Evolutionary conservation across 2,888 invertebrate species (phyloP).

Genomic region (Ecdyonurus torrentis): DNA sequence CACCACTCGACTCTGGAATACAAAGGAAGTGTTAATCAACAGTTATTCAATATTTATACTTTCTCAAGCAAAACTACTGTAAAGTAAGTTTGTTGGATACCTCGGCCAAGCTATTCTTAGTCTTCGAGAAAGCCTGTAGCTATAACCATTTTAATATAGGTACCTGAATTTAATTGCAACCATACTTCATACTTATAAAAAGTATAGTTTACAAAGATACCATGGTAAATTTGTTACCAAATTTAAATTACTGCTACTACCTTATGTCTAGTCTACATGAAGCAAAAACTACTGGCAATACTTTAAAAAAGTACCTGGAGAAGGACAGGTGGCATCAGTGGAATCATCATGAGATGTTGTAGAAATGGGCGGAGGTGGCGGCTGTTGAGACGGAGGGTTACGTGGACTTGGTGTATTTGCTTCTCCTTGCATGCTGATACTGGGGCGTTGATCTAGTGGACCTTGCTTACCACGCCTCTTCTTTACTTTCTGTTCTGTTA

Average conservation of each 20-base stretch:
- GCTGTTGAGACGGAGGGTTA: conserved; percentile 5
- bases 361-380: conserved; percentile 7
- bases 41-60: background rate
- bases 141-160: background rate
- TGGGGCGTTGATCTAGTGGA: conserved; percentile 6
- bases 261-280: no score
- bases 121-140: background rate
- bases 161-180: no score
- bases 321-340: background rate
- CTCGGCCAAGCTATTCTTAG: background rate
- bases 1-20: conserved; percentile 11
- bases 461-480: conserved; percentile 32
- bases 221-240: no score
- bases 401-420: background rate
- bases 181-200: no score
- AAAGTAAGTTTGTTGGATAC: background rate
- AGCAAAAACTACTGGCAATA: no score
- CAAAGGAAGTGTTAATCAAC: conserved; percentile 8
- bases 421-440: conserved; percentile 5
- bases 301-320: no score
- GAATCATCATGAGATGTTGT: background rate
- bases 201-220: no score
- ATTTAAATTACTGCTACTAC: no score
- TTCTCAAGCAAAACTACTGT: background rate
- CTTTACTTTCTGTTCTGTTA: conserved; percentile 63